Evolutionary conservation across 2,113 vertebrate genomes (phyloP), one percentile per base, ranked within the genome.

Genomic region (Chlorodrepanis virens): DNA sequence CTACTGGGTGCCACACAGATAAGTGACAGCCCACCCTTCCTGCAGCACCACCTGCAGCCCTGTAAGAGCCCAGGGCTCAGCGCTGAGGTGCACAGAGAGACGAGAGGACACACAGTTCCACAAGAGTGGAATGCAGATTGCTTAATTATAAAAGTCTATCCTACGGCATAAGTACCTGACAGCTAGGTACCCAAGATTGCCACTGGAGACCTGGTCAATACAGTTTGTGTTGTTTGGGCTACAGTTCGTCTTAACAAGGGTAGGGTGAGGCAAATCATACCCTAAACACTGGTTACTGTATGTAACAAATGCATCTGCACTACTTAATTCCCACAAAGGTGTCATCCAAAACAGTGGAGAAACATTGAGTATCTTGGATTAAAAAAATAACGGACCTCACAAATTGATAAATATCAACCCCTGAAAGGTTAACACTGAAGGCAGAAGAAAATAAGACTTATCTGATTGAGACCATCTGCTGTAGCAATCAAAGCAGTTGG

Each of bases 401-500:
- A 70, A 90, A 70, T 68, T 75, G 35, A 77, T 80, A 89, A 83
- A 47, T 67, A 85, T 50, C 81, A 65, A 44, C 31, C 37, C 52
- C 47, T 27, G 37, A 81, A 91, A 95, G 64, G 52, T 92, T 83
- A 95, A 83, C 28, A 27, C 25, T 56, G 40, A 89, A 92, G 45
- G 82, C 1, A 86, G 59, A 94, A 90, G 70, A 89, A 96, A 95
- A 25, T 74, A 92, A 87, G 71, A 68, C 39, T 80, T 83, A 47
- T 37, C 39, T 89, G 50, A 71, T 5, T 81, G 39, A 94, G 56
- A 92, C 93, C 80, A 83, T 90, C 95, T 95, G 80, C 61, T 87
- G 19, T 37, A 92, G 80, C 80, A 80, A 83, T 61, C 90, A 92
- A 93, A 95, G 64, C 60, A 89, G 80, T 89, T 81, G 86, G 64